These are phyloP conservation scores for Pachypanchax playfairii DNA, from an alignment of 2,113 vertebrate genomes.

Conservation along the genomic window DNA sequence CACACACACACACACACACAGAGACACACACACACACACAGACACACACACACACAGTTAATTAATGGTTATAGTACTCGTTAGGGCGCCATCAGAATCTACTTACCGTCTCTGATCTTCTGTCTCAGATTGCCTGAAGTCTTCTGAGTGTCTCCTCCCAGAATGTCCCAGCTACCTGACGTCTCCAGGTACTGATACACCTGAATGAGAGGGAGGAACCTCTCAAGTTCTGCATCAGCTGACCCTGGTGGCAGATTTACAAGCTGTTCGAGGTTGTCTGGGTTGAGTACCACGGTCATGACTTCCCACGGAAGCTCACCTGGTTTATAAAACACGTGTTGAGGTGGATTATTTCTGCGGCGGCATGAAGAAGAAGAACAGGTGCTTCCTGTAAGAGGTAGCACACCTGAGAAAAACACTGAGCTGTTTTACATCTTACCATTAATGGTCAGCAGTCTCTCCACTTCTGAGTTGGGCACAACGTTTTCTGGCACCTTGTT, in stretches of 20 bases:
- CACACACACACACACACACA: constrained; percentile 25
- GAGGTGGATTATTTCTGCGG: background rate
- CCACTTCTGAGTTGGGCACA: constrained; percentile 85
- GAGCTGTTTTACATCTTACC: constrained; percentile 74
- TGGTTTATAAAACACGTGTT: constrained; percentile 51
- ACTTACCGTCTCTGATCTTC: constrained; percentile 84
- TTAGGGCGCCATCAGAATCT: background rate
- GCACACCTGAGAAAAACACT: background rate
- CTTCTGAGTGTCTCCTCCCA: constrained; percentile 76
- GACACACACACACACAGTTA: constrained; percentile 15
- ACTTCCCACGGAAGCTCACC: constrained; percentile 85
- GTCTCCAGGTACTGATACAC: constrained; percentile 86
- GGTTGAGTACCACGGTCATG: constrained; percentile 72
- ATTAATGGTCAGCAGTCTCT: constrained; percentile 83
- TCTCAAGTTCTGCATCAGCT: constrained; percentile 82
- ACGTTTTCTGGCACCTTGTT: constrained; percentile 81
- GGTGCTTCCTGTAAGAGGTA: background rate
- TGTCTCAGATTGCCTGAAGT: constrained; percentile 41
- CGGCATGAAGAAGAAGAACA: background rate
- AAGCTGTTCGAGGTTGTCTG: constrained; percentile 76
- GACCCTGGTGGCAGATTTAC: constrained; percentile 82
- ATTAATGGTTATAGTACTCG: background rate
- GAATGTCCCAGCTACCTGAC: constrained; percentile 77
- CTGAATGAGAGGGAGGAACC: constrained; percentile 79
- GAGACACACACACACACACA: constrained; percentile 24